These are phyloP conservation scores for Orientallactaga sibirica DNA, from an alignment of 2,797 vertebrate genomes.

Conservation along the genomic window DNA sequence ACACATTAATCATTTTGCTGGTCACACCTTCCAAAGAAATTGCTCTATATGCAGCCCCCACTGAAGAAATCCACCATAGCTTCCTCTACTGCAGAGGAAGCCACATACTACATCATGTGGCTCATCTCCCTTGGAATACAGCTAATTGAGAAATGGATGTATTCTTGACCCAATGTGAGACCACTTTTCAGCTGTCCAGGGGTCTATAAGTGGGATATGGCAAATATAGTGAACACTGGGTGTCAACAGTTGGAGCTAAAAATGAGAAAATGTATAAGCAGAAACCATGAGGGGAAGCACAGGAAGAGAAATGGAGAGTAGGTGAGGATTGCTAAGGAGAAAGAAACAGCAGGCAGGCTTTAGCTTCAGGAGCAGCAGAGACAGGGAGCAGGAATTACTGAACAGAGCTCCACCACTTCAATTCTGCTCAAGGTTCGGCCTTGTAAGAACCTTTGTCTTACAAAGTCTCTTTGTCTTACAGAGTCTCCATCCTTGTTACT, in stretches of 20 bases:
- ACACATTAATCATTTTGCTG: conserved; percentile 14
- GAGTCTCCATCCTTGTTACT: neutral
- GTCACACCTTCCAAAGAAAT: neutral
- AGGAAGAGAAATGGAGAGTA: neutral
- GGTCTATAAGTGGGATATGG: neutral
- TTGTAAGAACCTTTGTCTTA: neutral
- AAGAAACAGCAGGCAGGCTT: neutral
- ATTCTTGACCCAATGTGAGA: neutral
- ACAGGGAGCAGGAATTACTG: neutral
- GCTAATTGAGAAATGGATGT: neutral
- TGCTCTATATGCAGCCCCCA: neutral
- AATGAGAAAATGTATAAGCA: neutral
- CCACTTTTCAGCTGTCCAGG: neutral
- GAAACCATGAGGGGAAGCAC: neutral
- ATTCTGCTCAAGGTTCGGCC: neutral
- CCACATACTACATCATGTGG: neutral
- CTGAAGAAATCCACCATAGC: neutral
- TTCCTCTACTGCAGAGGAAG: neutral
- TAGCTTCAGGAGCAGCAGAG: neutral
- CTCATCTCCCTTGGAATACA: neutral
- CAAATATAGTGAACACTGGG: neutral
- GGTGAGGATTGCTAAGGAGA: neutral
- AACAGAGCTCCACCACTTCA: neutral
- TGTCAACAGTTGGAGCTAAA: neutral
- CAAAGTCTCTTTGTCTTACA: neutral